Evolutionary conservation across 1,140 invertebrate species (phyloP), one percentile per base, ranked within the genome.

Genomic region (Anastatus disparis): DNA sequence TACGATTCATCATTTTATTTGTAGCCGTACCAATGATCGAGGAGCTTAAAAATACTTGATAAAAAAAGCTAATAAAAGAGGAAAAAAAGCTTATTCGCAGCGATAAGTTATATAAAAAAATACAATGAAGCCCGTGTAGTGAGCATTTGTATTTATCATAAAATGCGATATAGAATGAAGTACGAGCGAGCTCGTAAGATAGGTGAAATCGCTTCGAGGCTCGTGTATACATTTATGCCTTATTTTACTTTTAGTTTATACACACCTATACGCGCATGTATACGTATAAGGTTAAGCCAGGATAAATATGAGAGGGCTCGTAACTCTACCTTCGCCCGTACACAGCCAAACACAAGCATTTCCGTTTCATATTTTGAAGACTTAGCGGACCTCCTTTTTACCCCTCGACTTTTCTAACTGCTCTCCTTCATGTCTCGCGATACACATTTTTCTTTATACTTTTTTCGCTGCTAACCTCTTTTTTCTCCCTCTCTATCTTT

Each of bases 301-400:
- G 75, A 79, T 79, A 79, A 79, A 79, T 79, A 78, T 72, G 62
- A n/a, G n/a, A 58, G 55, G 64, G 48, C 72, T 77, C 77, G 74
- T 78, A 78, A 79, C 75, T 79, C 67, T 46, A 22, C n/a, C n/a
- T n/a, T n/a, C n/a, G n/a, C n/a, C n/a, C n/a, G n/a, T 22, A 46
- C 17, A 29, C 46, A 40, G 27, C 6, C 35, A 38, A 38, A 12
- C 12, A n/a, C 35, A 12, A 3, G 15, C 58, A 52, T 58, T 58
- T 58, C 55, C 55, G 31, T 38, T 22, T 58, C 35, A 9, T 58
- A 58, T 58, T 58, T 24, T 38, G 31, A 58, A 20, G 31, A 58
- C 48, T 61, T 27, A 42, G 27, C 50, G 4, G 35, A 13, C 46
- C 62, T 42, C 56, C n/a, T n/a, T 61, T 29, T 44, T 17, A n/a